phyloP scores from a whole-genome alignment of 2,113 vertebrate genomes.

The Canis aureus region DNA sequence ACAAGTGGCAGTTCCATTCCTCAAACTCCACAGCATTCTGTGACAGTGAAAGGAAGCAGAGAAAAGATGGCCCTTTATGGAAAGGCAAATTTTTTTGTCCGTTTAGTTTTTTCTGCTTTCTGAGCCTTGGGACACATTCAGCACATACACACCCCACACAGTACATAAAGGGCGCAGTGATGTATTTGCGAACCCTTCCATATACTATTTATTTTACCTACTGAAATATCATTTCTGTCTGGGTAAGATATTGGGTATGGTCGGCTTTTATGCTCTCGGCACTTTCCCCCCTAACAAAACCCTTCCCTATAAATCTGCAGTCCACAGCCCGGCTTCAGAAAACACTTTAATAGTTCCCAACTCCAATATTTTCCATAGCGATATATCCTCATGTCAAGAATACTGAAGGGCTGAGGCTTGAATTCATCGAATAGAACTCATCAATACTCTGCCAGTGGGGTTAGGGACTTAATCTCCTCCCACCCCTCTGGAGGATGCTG shows the following conservation, averaged over 20 bases:
- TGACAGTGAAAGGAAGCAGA: background rate
- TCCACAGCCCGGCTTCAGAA: background rate
- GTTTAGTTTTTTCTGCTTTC: conserved; percentile 30
- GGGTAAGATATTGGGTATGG: conserved; percentile 64
- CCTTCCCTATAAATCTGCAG: conserved; percentile 67
- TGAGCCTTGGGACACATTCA: conserved; percentile 47
- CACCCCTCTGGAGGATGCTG: rapidly evolving
- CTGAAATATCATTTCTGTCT: conserved; percentile 70
- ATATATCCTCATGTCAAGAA: conserved; percentile 69
- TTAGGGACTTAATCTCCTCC: conserved; percentile 63
- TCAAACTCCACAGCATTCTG: background rate
- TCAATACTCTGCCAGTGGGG: conserved; percentile 32
- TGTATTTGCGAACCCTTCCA: conserved; percentile 10
- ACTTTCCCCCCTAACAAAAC: conserved; percentile 66
- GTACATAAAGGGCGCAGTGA: conserved; percentile 28
- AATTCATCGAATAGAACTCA: conserved; percentile 71
- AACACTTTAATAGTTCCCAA: conserved; percentile 69
- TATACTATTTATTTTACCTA: conserved; percentile 69
- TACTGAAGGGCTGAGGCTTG: conserved; percentile 19
- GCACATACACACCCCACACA: background rate
- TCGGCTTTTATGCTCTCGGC: conserved; percentile 67
- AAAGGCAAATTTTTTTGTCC: conserved; percentile 52
- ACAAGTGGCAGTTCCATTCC: background rate
- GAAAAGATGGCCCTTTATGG: conserved; percentile 47
- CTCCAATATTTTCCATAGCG: conserved; percentile 63